Base-by-base conservation (phyloP, 2,797 vertebrate species). In the Trachurus trachurus region DNA sequence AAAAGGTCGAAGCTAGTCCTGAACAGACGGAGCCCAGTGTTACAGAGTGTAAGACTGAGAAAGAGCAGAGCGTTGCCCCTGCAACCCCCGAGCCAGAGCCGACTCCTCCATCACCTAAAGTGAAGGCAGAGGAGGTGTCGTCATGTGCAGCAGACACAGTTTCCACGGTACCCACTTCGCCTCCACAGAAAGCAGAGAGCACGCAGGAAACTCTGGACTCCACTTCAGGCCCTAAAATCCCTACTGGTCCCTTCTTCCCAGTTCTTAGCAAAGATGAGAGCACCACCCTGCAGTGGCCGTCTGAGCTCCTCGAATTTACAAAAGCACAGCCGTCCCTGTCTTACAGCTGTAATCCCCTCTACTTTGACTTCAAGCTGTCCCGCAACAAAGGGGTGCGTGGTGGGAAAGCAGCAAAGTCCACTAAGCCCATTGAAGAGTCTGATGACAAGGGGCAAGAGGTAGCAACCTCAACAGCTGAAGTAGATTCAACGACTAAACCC, bases 281-380 rank as follows among this genome's bases (percentile, higher is more conserved):
- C 91, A 99, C 98, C 0, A 97, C 97, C 1, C 94, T 99, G 78
- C 98, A 99, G 93, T 99, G 98, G 98, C 98, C 98, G 49, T 98
- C 98, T 0, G 98, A 99, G 92, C 96, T 99, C n/a, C 93, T 99
- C n/a, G 96, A 99, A 83, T 98, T 99, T 68, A 99, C 98, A 22
- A 97, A 96, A 93, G 95, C 96, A 17, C 95, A 96, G 69, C 98
- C 98, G 0, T 97, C 97, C 0, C 92, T 99, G 58, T 99, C 98
- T 0, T 99, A 99, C 84, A 99, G 98, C 87, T 99, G 98, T 86
- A 99, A 99, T 66, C 98, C 98, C 15, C 95, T 99, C 44, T 99
- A 99, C 88, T 99, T 99, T 63, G 98, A 99, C 87, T 99, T 99
- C 89, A 99, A 99, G 80, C 94, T 97, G 77, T 98, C 98, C 22